Evolutionary conservation across 2,113 vertebrate genomes (phyloP).

Genomic region (Gallinago undulata): DNA sequence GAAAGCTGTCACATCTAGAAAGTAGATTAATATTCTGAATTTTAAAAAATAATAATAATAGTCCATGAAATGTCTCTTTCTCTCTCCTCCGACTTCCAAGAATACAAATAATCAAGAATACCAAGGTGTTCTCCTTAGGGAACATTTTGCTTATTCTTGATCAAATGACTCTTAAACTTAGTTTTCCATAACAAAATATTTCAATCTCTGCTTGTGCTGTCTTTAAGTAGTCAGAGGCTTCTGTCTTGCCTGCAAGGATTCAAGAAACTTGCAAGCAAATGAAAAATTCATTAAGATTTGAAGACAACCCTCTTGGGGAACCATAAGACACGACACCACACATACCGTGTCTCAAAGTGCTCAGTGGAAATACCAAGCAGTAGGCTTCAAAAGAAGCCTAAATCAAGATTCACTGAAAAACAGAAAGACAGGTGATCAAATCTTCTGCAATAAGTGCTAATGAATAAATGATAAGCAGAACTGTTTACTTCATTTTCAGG

Average conservation of each 20-base stretch:
- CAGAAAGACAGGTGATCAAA: background rate
- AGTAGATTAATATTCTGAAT: background rate
- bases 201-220: background rate
- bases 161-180: background rate
- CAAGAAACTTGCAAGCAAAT: background rate
- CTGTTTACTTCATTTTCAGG: background rate
- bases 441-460: background rate
- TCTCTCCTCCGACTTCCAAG: background rate
- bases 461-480: background rate
- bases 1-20: background rate
- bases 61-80: too few species aligned
- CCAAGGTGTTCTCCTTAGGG: background rate
- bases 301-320: background rate
- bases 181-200: background rate
- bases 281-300: slow-evolving; percentile 21
- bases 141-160: background rate
- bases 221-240: background rate
- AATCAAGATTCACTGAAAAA: background rate
- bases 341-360: background rate
- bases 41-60: background rate
- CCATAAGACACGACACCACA: background rate
- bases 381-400: background rate
- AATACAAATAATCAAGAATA: background rate
- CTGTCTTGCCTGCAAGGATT: background rate
- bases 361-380: background rate